A percentile compares a stretch with the other conserved stretches of the same genome.
Conservation (phyloP, 2,888 invertebrate species). For the Apotomis turbidana region DNA sequence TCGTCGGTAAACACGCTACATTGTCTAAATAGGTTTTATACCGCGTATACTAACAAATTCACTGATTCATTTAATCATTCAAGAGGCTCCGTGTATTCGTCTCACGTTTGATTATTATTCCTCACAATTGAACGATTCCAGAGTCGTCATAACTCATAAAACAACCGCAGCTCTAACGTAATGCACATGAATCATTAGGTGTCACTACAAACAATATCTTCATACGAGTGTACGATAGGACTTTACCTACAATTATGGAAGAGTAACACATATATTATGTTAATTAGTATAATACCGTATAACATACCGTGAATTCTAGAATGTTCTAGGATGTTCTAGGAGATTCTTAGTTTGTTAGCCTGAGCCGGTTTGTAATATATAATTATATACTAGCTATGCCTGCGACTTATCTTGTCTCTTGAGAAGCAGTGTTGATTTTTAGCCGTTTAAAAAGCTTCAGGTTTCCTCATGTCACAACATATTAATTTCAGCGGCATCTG, state of each 20-base stretch:
- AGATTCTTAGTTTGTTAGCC: no score
- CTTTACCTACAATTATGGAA: neutral
- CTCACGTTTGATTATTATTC: slow-evolving; percentile 17
- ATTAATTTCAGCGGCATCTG: no score
- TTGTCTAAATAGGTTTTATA: neutral
- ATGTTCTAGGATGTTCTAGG: no score
- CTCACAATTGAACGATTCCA: slow-evolving; percentile 18
- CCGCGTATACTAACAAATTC: slow-evolving; percentile 6
- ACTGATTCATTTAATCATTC: slow-evolving; percentile 31
- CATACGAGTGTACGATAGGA: neutral
- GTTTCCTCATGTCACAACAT: no score
- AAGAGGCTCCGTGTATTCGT: slow-evolving; percentile 13
- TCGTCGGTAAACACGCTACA: neutral
- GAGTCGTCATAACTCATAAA: slow-evolving; percentile 19
- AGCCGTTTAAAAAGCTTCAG: no score
- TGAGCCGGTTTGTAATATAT: no score
- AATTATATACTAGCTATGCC: no score
- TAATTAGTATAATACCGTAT: no score
- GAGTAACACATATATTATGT: neutral
- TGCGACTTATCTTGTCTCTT: no score
- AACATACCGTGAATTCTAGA: no score
- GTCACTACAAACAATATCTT: no score
- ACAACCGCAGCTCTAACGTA: slow-evolving; percentile 17
- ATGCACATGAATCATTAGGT: slow-evolving; percentile 16
- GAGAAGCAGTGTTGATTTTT: no score